These are phyloP conservation scores for Aphrophora alni DNA, from an alignment of 2,888 invertebrate genomes.

Conservation along the genomic window DNA sequence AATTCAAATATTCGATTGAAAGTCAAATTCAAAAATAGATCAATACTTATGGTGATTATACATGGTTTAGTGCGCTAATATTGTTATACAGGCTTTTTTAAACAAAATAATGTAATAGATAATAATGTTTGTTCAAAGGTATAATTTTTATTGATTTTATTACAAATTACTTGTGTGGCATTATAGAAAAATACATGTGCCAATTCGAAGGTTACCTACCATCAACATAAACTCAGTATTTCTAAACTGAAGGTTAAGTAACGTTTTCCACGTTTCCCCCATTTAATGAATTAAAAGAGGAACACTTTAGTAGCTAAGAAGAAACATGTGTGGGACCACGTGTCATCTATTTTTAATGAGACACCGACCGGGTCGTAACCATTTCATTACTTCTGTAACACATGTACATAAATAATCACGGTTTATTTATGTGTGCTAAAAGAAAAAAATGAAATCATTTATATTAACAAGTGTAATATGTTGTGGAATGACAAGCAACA, in stretches of 20 bases:
- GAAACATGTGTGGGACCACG: not conserved
- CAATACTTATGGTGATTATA: too few species aligned
- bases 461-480: too few species aligned
- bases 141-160: too few species aligned
- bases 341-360: not conserved
- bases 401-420: not conserved
- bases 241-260: not conserved
- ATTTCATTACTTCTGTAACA: not conserved
- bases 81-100: too few species aligned
- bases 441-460: not conserved
- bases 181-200: too few species aligned
- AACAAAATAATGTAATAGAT: too few species aligned
- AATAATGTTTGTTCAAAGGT: too few species aligned
- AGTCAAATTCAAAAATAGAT: too few species aligned
- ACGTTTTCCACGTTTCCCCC: not conserved
- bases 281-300: not conserved
- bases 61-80: too few species aligned
- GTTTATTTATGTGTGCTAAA: not conserved
- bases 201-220: too few species aligned
- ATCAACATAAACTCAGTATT: not conserved
- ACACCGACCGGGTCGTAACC: not conserved
- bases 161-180: too few species aligned
- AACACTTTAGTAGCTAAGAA: not conserved
- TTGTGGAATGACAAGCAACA: not conserved
- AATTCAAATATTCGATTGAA: too few species aligned